Conservation (phyloP, 2,888 invertebrate genomes). For the Galeruca laticollis region DNA sequence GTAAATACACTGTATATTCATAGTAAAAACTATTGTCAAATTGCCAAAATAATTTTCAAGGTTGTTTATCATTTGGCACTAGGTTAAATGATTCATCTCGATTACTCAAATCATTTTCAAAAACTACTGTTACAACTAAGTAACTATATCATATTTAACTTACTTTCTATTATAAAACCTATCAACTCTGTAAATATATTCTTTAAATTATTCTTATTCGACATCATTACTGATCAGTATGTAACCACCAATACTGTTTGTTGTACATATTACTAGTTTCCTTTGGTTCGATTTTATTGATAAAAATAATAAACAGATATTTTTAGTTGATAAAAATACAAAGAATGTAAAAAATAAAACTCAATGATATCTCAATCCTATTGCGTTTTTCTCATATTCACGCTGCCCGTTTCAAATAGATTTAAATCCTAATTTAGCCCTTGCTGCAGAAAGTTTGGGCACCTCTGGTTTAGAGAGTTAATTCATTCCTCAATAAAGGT, state of each 20-base stretch:
- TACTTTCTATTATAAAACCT: too few relatives aligned
- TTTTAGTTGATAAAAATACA: too few relatives aligned
- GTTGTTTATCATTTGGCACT: neutral
- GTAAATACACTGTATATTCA: neutral
- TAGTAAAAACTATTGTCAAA: neutral
- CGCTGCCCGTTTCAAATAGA: too few relatives aligned
- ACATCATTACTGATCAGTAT: neutral
- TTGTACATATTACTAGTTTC: neutral
- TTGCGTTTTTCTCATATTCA: too few relatives aligned
- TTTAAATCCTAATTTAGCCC: too few relatives aligned
- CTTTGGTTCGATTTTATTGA: neutral
- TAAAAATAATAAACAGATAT: neutral
- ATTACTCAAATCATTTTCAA: neutral
- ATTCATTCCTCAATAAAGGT: too few relatives aligned
- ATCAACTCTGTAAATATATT: neutral
- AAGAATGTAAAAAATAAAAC: too few relatives aligned
- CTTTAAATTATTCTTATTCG: neutral
- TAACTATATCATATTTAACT: too few relatives aligned
- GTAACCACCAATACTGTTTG: conserved; percentile 19
- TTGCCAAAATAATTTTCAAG: neutral
- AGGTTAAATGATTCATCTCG: neutral
- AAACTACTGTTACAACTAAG: too few relatives aligned
- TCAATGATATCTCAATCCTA: too few relatives aligned
- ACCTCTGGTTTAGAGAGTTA: too few relatives aligned
- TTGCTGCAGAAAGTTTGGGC: too few relatives aligned